Evolutionary conservation across 2,797 vertebrate species (phyloP).

Genomic region (Chelonia mydas): DNA sequence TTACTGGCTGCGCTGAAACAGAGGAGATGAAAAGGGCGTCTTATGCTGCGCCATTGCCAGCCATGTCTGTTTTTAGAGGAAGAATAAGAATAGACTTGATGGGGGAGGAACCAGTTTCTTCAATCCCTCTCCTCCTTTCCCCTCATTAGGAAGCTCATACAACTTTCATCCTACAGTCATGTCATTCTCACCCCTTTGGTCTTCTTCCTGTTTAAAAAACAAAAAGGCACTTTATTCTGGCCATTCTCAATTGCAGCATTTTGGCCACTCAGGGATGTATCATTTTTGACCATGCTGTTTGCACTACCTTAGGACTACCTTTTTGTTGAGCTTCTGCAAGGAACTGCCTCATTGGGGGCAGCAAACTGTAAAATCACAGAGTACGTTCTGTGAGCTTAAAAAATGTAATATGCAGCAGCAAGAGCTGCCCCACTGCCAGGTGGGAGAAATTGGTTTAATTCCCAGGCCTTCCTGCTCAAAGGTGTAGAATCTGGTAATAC

Average conservation of each 20-base stretch:
- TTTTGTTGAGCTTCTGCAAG: not conserved
- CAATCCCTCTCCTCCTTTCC: not conserved
- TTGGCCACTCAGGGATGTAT: rapidly evolving
- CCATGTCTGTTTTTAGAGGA: not conserved
- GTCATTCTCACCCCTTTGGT: not conserved
- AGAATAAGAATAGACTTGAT: not conserved
- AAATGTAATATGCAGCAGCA: not conserved
- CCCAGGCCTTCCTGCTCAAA: not conserved
- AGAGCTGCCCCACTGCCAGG: not conserved
- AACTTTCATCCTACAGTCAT: rapidly evolving
- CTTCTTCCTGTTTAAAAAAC: not conserved
- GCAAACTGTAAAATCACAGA: not conserved
- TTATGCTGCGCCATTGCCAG: not conserved
- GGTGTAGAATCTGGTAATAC: not conserved
- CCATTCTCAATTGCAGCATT: not conserved
- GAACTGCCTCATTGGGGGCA: not conserved
- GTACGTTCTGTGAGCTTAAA: not conserved
- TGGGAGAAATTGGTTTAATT: not conserved
- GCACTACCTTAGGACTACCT: not conserved
- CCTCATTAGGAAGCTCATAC: not conserved
- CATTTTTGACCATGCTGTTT: not conserved
- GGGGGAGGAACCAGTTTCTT: not conserved
- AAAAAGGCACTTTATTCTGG: not conserved
- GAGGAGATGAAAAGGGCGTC: not conserved
- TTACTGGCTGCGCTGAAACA: rapidly evolving